A percentile compares a stretch with the other conserved stretches of the same genome.
Evolutionary conservation across 1,140 invertebrate species (phyloP).

Genomic region (Musca vetustissima): DNA sequence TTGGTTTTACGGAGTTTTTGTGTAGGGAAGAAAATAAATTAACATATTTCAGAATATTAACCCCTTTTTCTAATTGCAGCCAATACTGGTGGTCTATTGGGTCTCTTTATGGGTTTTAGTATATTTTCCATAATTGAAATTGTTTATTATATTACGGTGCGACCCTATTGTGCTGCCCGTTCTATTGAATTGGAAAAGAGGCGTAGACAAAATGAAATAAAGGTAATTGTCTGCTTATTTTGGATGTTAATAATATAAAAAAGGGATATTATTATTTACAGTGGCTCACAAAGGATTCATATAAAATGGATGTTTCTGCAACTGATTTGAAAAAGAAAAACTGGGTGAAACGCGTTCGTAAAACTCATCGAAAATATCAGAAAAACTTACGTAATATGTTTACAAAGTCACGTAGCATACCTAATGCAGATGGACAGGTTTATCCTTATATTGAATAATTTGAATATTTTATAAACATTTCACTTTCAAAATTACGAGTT

Average conservation of each 20-base stretch:
- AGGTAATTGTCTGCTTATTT: conserved; percentile 15
- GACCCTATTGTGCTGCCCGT: conserved; percentile 58
- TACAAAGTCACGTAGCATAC: background rate
- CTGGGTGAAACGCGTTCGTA: conserved; percentile 3
- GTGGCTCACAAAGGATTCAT: background rate
- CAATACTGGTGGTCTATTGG: conserved; percentile 74
- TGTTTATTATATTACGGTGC: conserved; percentile 68
- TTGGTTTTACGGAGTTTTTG: conserved; percentile 75
- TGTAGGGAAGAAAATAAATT: conserved; percentile 57
- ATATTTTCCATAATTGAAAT: conserved; percentile 77
- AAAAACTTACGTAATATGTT: conserved; percentile 26
- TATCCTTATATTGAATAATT: conserved; percentile 28
- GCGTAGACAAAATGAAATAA: conserved; percentile 4
- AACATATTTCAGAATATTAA: no score
- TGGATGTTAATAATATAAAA: no score
- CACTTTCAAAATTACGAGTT: no score
- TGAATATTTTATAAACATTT: no score
- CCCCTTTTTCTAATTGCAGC: conserved; percentile 63
- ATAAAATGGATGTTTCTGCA: background rate
- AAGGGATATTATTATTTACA: background rate
- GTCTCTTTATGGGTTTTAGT: conserved; percentile 80
- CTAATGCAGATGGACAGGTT: conserved; percentile 2
- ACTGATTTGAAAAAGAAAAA: background rate
- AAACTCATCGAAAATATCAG: conserved; percentile 10
- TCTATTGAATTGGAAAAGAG: conserved; percentile 15